Evolutionary conservation across 2,797 vertebrate species (phyloP).

Genomic region (Leuciscus waleckii): DNA sequence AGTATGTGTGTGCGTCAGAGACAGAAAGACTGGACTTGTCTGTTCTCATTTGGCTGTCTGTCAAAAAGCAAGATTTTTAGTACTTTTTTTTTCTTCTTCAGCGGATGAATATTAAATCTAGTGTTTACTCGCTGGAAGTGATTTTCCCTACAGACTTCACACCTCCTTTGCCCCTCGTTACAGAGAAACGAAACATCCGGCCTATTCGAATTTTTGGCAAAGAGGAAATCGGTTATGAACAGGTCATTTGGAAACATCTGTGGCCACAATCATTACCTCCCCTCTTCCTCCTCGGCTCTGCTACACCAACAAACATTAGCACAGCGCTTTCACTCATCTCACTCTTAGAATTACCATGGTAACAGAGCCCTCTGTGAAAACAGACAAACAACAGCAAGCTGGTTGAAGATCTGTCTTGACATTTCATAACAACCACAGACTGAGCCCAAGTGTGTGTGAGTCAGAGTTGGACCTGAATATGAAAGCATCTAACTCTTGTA

Average conservation of each 20-base stretch:
- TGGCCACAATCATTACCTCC: conserved; percentile 67
- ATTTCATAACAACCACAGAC: conserved; percentile 68
- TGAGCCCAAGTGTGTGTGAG: conserved; percentile 45
- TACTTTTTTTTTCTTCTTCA: conserved; percentile 15
- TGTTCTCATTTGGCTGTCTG: conserved; percentile 46
- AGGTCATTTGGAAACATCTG: conserved; percentile 79
- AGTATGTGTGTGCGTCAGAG: conserved; percentile 58
- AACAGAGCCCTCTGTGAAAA: conserved; percentile 75
- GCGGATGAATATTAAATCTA: conserved; percentile 44
- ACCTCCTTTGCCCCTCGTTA: background rate
- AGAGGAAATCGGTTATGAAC: conserved; percentile 58
- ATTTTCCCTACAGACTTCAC: conserved; percentile 26
- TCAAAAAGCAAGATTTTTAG: conserved; percentile 39
- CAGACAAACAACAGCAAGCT: conserved; percentile 69
- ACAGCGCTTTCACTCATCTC: conserved; percentile 66
- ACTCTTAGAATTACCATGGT: conserved; percentile 82
- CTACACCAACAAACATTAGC: conserved; percentile 51
- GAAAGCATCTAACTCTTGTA: conserved; percentile 40
- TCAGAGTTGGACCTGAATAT: conserved; percentile 36
- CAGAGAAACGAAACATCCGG: conserved; percentile 24
- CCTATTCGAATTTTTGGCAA: conserved; percentile 41
- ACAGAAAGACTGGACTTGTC: conserved; percentile 45
- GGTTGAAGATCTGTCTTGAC: conserved; percentile 71
- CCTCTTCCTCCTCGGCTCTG: conserved; percentile 48
- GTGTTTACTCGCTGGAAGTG: conserved; percentile 31